Base-by-base conservation (phyloP, 2,113 vertebrate species). In the Oncorhynchus kisutch region DNA sequence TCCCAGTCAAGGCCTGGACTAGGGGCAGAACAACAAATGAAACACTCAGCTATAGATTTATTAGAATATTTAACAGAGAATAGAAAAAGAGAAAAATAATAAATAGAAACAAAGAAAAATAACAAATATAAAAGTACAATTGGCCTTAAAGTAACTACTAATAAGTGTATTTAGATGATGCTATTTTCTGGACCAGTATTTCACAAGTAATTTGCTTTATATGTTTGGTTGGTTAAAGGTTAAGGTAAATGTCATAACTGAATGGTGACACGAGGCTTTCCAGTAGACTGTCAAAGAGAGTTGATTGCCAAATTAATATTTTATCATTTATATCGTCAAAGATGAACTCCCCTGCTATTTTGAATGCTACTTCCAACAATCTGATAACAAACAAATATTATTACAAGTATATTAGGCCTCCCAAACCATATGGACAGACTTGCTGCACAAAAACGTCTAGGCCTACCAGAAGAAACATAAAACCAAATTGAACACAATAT, bases 1-100 rank as follows among this genome's bases (percentile, higher is more conserved):
- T 93, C 93, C 95, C 91, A 85, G 91, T 90, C 93, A 91, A 90
- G 72, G 90, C 89, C 87, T 78, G 92, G 88, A 75, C 83, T 84
- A 85, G 90, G 90, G 92, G 86, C 87, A 92, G 90, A 88, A 90
- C 66, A 88, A 67, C 65, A 34, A 29, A 68, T 34, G 31, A 31
- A 29, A 29, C 25, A 20, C 66, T 67, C 29, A 18, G 27, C 27
- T 67, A 29, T 66, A 14, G 5, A 1, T 4, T 29, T 66, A 66
- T 67, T 31, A 62, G n/a, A 54, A 18, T 62, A 62, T 62, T 62
- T 62, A 3, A 62, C 1, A 62, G 20, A 62, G n/a, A 62, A 62
- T 7, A 62, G 18, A 62, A 22, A 62, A 6, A 22, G n/a, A 62
- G 59, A 57, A 57, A 20, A 57, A 57, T 57, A 7, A 2, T 3